phyloP scores from a whole-genome alignment of 2,113 vertebrate genomes.

The Verasper variegatus region DNA sequence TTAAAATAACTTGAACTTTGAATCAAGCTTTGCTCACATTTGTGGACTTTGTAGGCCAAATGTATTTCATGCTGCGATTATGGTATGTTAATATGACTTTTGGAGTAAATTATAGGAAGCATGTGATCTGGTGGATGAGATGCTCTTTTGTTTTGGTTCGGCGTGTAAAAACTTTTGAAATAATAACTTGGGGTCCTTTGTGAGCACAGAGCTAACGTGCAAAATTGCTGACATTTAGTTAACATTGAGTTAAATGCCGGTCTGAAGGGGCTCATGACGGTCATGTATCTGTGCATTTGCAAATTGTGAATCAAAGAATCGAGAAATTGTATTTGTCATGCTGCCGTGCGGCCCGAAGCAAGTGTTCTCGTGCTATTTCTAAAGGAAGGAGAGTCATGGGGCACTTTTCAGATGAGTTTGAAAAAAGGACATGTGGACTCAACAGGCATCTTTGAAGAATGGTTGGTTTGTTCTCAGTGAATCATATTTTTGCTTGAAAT shows the following conservation, averaged over 20 bases:
- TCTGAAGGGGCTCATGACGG: conserved; percentile 33
- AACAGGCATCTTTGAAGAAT: neutral
- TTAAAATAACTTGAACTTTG: too few species aligned
- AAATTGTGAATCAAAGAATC: conserved; percentile 45
- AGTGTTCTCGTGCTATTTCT: neutral
- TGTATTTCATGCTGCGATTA: neutral
- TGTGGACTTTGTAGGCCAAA: neutral
- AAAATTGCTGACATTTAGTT: conserved; percentile 17
- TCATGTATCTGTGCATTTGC: conserved; percentile 24
- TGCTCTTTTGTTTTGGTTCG: neutral
- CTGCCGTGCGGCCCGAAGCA: conserved; percentile 38
- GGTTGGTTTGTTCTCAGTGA: neutral
- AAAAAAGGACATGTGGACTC: conserved; percentile 3
- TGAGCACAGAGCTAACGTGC: conserved; percentile 6
- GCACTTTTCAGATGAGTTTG: conserved; percentile 21
- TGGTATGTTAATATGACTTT: neutral
- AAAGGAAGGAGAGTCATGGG: conserved; percentile 8
- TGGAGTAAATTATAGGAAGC: neutral
- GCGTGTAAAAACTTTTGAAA: neutral
- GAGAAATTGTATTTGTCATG: conserved; percentile 42
- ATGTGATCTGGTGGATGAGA: neutral
- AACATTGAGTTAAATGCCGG: neutral
- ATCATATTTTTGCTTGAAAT: neutral
- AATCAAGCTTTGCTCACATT: neutral
- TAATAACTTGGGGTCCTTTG: conserved; percentile 5